Base-by-base conservation (phyloP, 2,888 invertebrate genomes). In the Erebia aethiops region DNA sequence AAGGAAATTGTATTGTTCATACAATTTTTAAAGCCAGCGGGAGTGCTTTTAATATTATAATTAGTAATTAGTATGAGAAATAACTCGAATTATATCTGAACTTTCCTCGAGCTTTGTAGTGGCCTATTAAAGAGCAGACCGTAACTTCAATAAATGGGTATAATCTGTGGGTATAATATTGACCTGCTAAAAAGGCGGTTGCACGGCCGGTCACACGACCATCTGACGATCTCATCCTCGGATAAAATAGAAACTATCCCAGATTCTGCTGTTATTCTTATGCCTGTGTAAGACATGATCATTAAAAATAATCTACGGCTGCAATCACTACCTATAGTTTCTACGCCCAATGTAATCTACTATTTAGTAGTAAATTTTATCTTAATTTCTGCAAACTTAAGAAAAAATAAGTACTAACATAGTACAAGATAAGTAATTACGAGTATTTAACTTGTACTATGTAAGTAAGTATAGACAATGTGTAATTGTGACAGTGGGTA, bases 131-230 rank as follows among this genome's bases (percentile, higher is more conserved):
- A 52, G 57, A 41, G 58, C 58, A 41, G 43, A 66, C 54, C 52
- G 16, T 66, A 69, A 66, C 56, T 62, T 58, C 41, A 65, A 85
- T 83, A 86, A 86, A 86, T 70, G 66, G 60, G 69, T 58, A 71
- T 87, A 87, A 88, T 86, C 84, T 84, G 35, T 35, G 11, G 46
- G 13, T 46, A 46, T 46, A 46, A 46, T 81, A 51, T 52, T 16
- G 80, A 81, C 78, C 83, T 81, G 82, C 82, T 84, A 80, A 85
- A 78, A 81, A 82, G 84, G 86, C 85, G 87, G 85, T 86, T 86
- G 83, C 80, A 80, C 67, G 54, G 46, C 80, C 75, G 83, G 85
- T 87, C 87, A 89, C 89, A 87, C 84, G 78, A 81, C 79, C 72
- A 58, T 74, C 75, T 71, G 74, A 72, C 74, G 71, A 73, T 74